These are phyloP conservation scores for Elachura formosa DNA, from an alignment of 2,113 vertebrate species.

Conservation along the genomic window DNA sequence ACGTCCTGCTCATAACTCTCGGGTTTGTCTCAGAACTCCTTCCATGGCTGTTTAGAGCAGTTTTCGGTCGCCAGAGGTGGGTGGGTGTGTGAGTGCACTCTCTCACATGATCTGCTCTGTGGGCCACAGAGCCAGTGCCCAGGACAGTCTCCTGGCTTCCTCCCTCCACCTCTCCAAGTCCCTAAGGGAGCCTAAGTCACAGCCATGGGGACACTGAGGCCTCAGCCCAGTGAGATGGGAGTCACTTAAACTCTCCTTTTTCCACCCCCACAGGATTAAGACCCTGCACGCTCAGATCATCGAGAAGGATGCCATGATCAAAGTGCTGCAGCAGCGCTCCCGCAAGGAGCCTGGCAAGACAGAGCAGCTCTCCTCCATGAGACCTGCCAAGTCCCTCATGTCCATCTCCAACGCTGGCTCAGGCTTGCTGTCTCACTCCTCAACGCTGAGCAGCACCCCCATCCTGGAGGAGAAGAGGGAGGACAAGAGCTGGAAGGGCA, in stretches of 20 bases:
- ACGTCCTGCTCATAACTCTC: neutral
- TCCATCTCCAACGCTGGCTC: constrained; percentile 92
- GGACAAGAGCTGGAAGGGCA: constrained; percentile 95
- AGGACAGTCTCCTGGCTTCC: neutral
- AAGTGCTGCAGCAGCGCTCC: constrained; percentile 96
- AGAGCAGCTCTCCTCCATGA: constrained; percentile 86
- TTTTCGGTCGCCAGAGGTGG: neutral
- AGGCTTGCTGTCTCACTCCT: constrained; percentile 83
- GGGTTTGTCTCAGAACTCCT: neutral
- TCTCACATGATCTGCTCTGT: neutral
- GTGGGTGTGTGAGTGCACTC: neutral
- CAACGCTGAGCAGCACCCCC: constrained; percentile 86
- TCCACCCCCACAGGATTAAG: constrained; percentile 82
- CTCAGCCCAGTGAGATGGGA: neutral
- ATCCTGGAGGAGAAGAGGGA: constrained; percentile 93
- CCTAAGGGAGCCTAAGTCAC: neutral
- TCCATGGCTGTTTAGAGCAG: neutral
- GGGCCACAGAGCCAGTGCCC: neutral
- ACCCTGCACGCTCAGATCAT: constrained; percentile 98
- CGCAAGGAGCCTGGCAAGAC: constrained; percentile 89
- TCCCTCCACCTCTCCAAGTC: neutral
- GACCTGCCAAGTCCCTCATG: constrained; percentile 96
- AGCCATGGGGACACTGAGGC: neutral
- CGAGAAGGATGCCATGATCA: constrained; percentile 99
- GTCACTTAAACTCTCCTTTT: neutral